Evolutionary conservation across 2,888 invertebrate genomes (phyloP), one percentile per base, ranked within the genome.

Genomic region (Hypsopygia costalis): DNA sequence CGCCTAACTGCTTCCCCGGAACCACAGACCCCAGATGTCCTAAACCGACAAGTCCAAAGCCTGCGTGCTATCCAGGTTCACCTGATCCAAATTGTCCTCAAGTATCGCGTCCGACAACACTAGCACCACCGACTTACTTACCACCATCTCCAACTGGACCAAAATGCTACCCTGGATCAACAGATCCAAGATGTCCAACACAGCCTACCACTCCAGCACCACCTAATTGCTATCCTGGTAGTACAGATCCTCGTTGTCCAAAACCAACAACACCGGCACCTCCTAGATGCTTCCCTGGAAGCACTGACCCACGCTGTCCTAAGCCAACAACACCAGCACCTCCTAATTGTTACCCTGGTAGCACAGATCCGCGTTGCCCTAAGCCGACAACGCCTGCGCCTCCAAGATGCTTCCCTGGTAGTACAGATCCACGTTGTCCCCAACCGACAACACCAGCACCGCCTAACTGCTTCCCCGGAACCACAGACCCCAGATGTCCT

Each of bases 51-150:
- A 47, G 53, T 9, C 50, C 51, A 6, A 34, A 46, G 21, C 48
- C 47, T 28, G 50, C 49, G 8, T 65, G 71, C 22, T 62, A 55
- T 38, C 79, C 80, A 16, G 77, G 77, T 29, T 69, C 69, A 1
- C 58, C 58, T 5, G 77, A 82, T 51, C 73, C 74, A 0, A 58
- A 61, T 10, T 82, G 81, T 44, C 59, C 58, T 1, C 53, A 57
- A 41, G 50, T 55, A 11, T 33, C 50, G 2, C 42, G 43, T 25
- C 67, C 50, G 1, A 56, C 62, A 0, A 60, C 57, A 31, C 42
- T 46, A 2, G 49, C 41, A 9, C 56, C 58, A 6, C 58, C 61
- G 12, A 61, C 54, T 0, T 61, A 55, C 34, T 40, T 55, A 20
- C 59, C 58, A 9, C 57, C 66, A 0, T 61, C 62, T n/a, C 43